Conservation (phyloP, 1,140 invertebrate genomes). For the Pissodes strobi region DNA sequence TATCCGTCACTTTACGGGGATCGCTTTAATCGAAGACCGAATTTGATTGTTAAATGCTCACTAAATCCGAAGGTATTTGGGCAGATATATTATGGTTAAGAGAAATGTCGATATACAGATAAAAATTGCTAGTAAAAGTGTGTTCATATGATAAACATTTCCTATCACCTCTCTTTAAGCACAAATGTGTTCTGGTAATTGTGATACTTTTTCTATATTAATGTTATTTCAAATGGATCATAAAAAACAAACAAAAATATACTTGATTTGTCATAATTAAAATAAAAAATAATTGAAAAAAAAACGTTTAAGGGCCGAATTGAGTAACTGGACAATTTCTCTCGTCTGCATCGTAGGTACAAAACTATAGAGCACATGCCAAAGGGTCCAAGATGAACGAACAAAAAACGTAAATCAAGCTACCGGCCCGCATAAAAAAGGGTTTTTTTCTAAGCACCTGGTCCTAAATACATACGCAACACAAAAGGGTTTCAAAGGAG, state of each 20-base stretch:
- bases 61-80: conserved; percentile 11
- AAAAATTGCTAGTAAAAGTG: no score
- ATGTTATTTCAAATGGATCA: no score
- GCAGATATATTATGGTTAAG: background rate
- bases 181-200: no score
- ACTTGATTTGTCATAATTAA: no score
- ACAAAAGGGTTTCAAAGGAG: conserved; percentile 24
- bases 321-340: conserved; percentile 11
- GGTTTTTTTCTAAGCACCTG: conserved; percentile 31
- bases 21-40: conserved; percentile 2
- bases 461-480: conserved; percentile 21
- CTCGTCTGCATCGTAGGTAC: conserved; percentile 3
- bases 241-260: no score
- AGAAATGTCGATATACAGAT: no score
- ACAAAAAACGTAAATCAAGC: conserved; percentile 31
- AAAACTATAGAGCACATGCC: conserved; percentile 24
- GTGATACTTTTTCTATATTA: no score
- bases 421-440: conserved; percentile 33
- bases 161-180: no score
- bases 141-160: no score
- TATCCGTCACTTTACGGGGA: conserved; percentile 31
- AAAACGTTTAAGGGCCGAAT: no score
- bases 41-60: conserved; percentile 9
- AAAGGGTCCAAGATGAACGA: conserved; percentile 25
- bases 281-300: no score